Evolutionary conservation across 2,888 invertebrate genomes (phyloP), one percentile per base, ranked within the genome.

Genomic region (Tupiocoris notatus): DNA sequence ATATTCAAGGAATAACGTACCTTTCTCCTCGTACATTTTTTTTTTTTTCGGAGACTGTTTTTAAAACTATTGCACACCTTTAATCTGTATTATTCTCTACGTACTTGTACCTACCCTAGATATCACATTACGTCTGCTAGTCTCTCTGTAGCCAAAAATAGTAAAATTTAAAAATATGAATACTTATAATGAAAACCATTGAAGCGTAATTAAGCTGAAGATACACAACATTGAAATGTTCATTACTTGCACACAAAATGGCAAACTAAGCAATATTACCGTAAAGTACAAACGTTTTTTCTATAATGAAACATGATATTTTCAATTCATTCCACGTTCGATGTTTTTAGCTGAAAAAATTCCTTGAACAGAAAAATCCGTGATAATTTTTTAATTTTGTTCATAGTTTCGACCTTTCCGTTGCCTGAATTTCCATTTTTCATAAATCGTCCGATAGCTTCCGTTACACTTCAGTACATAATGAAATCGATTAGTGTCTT

Each of bases 181-280:
- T 25, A 66, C 39, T 54, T 57, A 67, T 54, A 67, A 67, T 57
- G 56, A 67, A 67, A 67, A 67, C 25, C n/a, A 56, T 67, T 67
- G 17, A 67, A 54, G 22, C 54, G 22, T 24, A 56, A 67, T 7
- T 2, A 25, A 65, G 25, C 17, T 17, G 39, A 16, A 18, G 18
- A 66, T 39, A 66, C 39, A 56, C 22, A 67, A 20, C 22, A 57
- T 22, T 67, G 57, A 67, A 56, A n/a, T 54, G 21, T 56, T 66
- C 39, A 56, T 54, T 56, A 54, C 67, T 22, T 67, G 22, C 67
- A 70, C 59, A 70, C 23, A 70, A 70, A 70, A 70, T 23, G 22
- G 70, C 61, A 70, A 70, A 73, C 73, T 64, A 73, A 73, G 73
- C 73, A 73, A 73, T 73, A 63, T 23, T 73, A 73, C 73, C 73